Evolutionary conservation across 1,140 invertebrate species (phyloP).

Genomic region (Drosophila yakuba): DNA sequence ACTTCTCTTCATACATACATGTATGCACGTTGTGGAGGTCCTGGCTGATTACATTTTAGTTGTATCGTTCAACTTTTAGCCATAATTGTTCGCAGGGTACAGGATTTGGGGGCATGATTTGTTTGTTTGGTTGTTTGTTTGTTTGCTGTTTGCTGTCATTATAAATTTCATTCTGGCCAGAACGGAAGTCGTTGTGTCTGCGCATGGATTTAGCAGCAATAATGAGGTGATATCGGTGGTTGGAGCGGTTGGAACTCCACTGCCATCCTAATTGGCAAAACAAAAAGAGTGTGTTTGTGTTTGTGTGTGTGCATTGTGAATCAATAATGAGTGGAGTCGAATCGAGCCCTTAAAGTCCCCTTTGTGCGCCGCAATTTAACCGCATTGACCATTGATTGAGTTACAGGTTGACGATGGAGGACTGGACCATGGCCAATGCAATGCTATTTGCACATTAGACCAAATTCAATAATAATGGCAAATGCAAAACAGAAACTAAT

Average conservation of each 20-base stretch:
- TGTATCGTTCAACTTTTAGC: conserved; percentile 57
- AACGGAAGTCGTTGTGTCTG: conserved; percentile 46
- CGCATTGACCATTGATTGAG: conserved; percentile 42
- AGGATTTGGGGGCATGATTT: conserved; percentile 26
- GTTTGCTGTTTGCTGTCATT: conserved; percentile 62
- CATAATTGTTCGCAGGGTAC: conserved; percentile 59
- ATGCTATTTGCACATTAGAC: conserved; percentile 34
- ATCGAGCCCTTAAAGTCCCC: conserved; percentile 3
- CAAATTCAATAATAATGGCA: conserved; percentile 48
- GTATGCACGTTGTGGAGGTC: conserved; percentile 3
- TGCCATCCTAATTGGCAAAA: conserved; percentile 21
- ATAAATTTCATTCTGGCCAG: conserved; percentile 70
- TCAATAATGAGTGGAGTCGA: conserved; percentile 30
- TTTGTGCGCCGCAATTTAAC: conserved; percentile 16
- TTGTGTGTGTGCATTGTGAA: conserved; percentile 18
- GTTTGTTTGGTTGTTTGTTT: conserved; percentile 33
- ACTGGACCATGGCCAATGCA: background rate
- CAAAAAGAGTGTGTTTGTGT: conserved; percentile 11
- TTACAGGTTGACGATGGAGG: conserved; percentile 30
- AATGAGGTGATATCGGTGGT: conserved; percentile 67
- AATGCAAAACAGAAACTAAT: conserved; percentile 45
- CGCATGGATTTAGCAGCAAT: conserved; percentile 53
- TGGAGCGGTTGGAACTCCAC: background rate
- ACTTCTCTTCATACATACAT: conserved; percentile 6
- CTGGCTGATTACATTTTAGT: conserved; percentile 55